Evolutionary conservation across 1,140 invertebrate genomes (phyloP), one percentile per base, ranked within the genome.

Genomic region (Eriosoma lanigerum): DNA sequence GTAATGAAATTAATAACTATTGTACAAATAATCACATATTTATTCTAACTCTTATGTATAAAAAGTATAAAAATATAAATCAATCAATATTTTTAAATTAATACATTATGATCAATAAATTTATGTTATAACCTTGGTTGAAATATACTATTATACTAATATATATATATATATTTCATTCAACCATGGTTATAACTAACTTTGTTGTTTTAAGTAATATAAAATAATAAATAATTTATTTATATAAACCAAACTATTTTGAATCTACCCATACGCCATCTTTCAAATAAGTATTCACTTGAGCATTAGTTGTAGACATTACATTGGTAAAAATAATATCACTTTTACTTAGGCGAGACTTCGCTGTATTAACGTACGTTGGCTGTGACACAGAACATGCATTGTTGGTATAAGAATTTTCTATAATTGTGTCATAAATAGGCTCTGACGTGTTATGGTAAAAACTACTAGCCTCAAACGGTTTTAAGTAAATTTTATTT

Each of bases 241-340:
- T n/a, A n/a, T n/a, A n/a, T n/a, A n/a, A n/a, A n/a, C n/a, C n/a
- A 24, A 68, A 68, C 26, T 52, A 72, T 72, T 72, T 72, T 72
- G 46, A 72, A 52, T 72, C 26, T 19, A 21, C 13, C 81, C 81
- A 82, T 12, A 82, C 32, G 24, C 82, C 72, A 38, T 81, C 32
- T 73, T 82, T 58, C 24, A 83, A 80, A 72, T 82, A 81, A 56
- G 81, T 64, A 17, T 82, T 81, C 17, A 82, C 83, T 81, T 85
- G 86, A 44, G 84, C 81, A 8, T 93, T 93, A 50, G 92, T 93
- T 24, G 92, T 93, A 3, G 90, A 93, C 38, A 91, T 86, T 81
- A 93, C 86, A 83, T 88, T 89, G 29, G 88, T 88, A 72, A 90
- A 90, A 81, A 89, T 88, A 82, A 93, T 93, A 84, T 90, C 88